Evolutionary conservation across 2,888 invertebrate species (phyloP), one percentile per base, ranked within the genome.

Genomic region (Agelastica alni): DNA sequence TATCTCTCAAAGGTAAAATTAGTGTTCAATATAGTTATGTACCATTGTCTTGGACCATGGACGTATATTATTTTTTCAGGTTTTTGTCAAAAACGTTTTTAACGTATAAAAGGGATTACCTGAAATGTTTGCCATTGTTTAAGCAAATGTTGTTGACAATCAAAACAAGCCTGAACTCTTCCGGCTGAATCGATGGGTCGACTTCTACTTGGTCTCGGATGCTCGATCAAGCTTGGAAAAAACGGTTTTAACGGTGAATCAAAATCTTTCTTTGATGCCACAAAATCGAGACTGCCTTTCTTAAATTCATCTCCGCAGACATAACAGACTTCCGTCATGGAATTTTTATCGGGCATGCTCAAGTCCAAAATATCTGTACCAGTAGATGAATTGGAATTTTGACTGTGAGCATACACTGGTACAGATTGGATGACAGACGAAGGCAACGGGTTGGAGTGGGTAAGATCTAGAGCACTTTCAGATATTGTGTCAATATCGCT

Each of bases 271-370:
- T 83, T 84, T 16, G 83, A 81, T 53, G 81, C 81, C 44, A 85
- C 81, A 65, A 89, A 88, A 70, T 85, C 85, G 18, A 93, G 82
- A 61, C 91, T 89, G 60, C 92, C 92, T 52, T 91, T 84, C 64
- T 87, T 85, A 76, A 88, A 90, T 77, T 93, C 92, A 74, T 92
- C 92, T 13, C 93, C 93, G 77, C 93, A 93, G 10, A 93, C 89
- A 77, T 93, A 93, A 77, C 91, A 92, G 46, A 93, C 92, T 78
- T 93, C 92, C 14, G 91, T 92, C 66, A 89, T 85, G 9, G 92
- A 89, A 80, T 93, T 93, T 80, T 93, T 93, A 78, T 93, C 93
- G 7, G 93, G 93, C 93, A 93, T 93, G 58, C 92, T 92, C 55
- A 93, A 81, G 79, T 93, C 93, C 56, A 93, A 80, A 68, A 92